These are phyloP conservation scores for Parauchenoglanis ngamensis DNA, from an alignment of 2,797 vertebrate species.

Conservation along the genomic window DNA sequence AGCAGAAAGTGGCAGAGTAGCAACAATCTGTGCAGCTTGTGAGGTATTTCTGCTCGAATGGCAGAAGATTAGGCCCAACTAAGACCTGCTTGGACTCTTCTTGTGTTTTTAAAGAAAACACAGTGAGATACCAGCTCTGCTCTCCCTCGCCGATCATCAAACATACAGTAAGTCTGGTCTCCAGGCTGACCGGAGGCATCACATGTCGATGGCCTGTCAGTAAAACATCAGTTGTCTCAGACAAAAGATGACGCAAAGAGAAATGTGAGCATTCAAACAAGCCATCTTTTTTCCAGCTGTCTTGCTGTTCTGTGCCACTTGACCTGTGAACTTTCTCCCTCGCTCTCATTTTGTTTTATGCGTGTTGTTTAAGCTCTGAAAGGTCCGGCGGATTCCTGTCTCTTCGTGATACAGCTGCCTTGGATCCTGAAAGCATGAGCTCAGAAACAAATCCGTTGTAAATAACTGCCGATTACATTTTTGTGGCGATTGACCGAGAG, in stretches of 20 bases:
- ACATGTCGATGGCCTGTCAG: constrained; percentile 35
- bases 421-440: constrained; percentile 24
- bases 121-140: background rate
- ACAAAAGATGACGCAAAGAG: constrained; percentile 43
- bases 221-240: constrained; percentile 17
- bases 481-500: constrained; percentile 11
- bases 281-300: constrained; percentile 47
- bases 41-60: background rate
- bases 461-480: constrained; percentile 42
- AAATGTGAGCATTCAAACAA: constrained; percentile 66
- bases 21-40: background rate
- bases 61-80: background rate
- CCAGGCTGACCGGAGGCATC: background rate
- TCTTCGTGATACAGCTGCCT: constrained; percentile 52
- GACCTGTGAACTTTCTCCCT: constrained; percentile 63
- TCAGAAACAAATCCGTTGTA: constrained; percentile 43
- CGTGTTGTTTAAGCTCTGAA: constrained; percentile 63
- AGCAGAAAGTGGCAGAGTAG: background rate
- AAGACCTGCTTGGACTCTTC: background rate
- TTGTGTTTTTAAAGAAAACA: background rate
- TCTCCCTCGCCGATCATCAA: background rate
- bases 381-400: constrained; percentile 62
- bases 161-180: too few relatives aligned
- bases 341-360: constrained; percentile 61
- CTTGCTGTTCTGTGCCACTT: constrained; percentile 63